Evolutionary conservation across 2,113 vertebrate genomes (phyloP), one percentile per base, ranked within the genome.

Genomic region (Cyrtonyx montezumae): DNA sequence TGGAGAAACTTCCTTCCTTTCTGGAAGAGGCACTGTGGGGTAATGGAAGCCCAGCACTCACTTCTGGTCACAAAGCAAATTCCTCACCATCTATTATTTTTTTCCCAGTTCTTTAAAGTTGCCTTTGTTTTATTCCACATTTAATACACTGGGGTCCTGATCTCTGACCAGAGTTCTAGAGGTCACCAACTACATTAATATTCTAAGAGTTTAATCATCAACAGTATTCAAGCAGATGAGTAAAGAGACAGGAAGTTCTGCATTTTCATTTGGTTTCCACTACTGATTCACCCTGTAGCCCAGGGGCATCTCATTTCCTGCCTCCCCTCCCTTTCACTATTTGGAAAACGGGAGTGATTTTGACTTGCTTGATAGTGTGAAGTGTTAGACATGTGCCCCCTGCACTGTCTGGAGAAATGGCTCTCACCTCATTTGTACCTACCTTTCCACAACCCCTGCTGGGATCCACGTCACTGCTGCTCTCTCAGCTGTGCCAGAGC

Each of bases 121-220:
- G 58, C 56, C 58, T 81, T 95, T 90, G 79, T 91, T 95, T 77
- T 75, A 88, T 79, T 91, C 73, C 8, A 0, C 46, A 48, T 83
- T 83, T 91, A 86, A 88, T 83, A 65, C 43, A 2, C 92, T 63
- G 19, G 32, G 46, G 65, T 56, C 22, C 46, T 88, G 77, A 95
- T 90, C 56, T 26, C 85, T 90, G 92, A 80, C 90, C 90, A 81
- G 73, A 48, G 70, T 53, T 28, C 55, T 25, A 83, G 79, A 94
- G 96, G 92, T 96, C 96, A 94, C 91, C 73, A 67, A 95, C 90
- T 88, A 40, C 48, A 40, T 45, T 84, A 93, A 70, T 77, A 85
- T 90, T 93, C 90, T 91, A 94, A 84, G 74, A 94, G 94, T 84
- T 96, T 96, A 96, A 94, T 96, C 95, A 96, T 94, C 88, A 88